Evolutionary conservation across 1,140 invertebrate species (phyloP).

Genomic region (Saccostrea glomerata): DNA sequence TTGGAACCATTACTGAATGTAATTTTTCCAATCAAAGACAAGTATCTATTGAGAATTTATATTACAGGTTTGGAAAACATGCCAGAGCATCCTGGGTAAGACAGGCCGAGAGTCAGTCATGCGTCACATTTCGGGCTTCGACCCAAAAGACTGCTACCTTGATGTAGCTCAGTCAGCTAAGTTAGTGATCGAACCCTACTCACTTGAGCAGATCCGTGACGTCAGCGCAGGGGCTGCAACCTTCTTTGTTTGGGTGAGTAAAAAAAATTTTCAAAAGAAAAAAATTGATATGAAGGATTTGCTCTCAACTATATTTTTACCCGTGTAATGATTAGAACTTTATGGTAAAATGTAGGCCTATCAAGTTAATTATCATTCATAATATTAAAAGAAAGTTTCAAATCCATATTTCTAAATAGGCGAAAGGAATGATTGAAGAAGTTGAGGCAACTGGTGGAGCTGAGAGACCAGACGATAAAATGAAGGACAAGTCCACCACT

Average conservation of each 20-base stretch:
- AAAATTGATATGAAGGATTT: neutral
- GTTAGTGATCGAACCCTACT: conserved; percentile 64
- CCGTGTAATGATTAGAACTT: too few relatives aligned
- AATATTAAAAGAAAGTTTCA: neutral
- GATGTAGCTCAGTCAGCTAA: conserved; percentile 64
- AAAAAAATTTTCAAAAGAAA: neutral
- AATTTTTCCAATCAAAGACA: too few relatives aligned
- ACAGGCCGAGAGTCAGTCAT: conserved; percentile 73
- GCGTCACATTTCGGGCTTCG: conserved; percentile 72
- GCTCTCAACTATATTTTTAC: too few relatives aligned
- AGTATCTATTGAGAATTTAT: neutral
- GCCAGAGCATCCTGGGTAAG: conserved; percentile 70
- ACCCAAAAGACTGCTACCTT: conserved; percentile 68
- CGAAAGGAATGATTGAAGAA: conserved; percentile 73
- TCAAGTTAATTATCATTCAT: too few relatives aligned
- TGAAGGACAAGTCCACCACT: conserved; percentile 15
- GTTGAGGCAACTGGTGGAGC: conserved; percentile 71
- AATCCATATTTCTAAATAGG: conserved; percentile 57
- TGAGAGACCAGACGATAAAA: conserved; percentile 27
- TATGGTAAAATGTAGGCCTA: too few relatives aligned
- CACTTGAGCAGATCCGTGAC: conserved; percentile 68
- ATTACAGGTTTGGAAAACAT: conserved; percentile 70
- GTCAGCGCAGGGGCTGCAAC: conserved; percentile 75
- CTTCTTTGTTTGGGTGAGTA: conserved; percentile 76
- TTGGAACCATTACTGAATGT: too few relatives aligned